These are phyloP conservation scores for Sciurus niger DNA, from an alignment of 2,113 vertebrate genomes.

Conservation along the genomic window DNA sequence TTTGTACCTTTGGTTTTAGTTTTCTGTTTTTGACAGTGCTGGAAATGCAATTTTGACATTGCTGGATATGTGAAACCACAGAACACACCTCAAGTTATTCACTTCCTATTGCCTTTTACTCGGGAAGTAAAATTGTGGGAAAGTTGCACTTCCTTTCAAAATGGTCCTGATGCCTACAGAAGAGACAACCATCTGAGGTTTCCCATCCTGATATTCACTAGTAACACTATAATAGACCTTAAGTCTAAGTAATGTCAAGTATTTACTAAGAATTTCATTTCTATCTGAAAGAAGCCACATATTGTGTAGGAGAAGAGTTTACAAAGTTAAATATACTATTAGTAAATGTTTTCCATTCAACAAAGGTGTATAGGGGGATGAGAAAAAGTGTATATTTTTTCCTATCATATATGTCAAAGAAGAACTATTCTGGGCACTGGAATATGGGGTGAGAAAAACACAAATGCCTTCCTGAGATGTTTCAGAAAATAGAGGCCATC, in stretches of 20 bases:
- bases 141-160: background rate
- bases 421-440: background rate
- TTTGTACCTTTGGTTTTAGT: background rate
- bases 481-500: background rate
- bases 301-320: background rate
- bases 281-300: background rate
- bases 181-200: background rate
- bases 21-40: background rate
- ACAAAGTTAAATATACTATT: background rate
- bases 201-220: background rate
- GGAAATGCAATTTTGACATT: background rate
- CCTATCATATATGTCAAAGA: background rate
- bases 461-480: background rate
- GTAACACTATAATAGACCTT: background rate
- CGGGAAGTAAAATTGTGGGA: background rate
- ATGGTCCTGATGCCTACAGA: background rate
- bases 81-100: background rate
- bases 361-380: background rate
- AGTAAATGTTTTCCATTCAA: background rate
- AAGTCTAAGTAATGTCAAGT: background rate
- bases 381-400: background rate
- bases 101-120: fast-evolving
- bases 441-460: background rate
- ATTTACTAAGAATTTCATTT: background rate
- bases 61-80: background rate